Evolutionary conservation across 2,797 vertebrate species (phyloP).

Genomic region (Mormyrus hasselquistii): DNA sequence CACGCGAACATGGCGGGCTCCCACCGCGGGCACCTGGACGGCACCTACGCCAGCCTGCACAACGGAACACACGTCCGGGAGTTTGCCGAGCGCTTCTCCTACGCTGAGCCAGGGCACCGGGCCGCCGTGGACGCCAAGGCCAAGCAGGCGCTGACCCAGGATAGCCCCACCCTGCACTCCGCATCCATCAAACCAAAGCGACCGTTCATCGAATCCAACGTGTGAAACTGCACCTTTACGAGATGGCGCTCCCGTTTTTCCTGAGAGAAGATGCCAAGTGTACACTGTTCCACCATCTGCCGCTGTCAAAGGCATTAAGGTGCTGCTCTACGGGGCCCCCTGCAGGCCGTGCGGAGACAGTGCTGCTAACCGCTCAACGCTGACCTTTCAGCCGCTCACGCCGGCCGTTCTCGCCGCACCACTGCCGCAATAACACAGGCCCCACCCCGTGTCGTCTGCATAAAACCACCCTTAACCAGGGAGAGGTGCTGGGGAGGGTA

Average conservation of each 20-base stretch:
- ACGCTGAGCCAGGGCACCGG: slow-evolving; percentile 51
- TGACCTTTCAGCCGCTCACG: not conserved
- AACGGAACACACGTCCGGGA: slow-evolving; percentile 65
- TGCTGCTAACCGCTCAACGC: not conserved
- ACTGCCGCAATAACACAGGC: not conserved
- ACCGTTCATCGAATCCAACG: slow-evolving; percentile 94
- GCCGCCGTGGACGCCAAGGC: slow-evolving; percentile 61
- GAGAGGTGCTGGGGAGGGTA: not conserved
- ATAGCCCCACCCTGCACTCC: slow-evolving; percentile 69
- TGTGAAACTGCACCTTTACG: slow-evolving; percentile 50
- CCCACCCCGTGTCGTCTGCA: not conserved
- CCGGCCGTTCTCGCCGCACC: not conserved
- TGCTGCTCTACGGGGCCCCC: not conserved
- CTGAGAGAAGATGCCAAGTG: not conserved
- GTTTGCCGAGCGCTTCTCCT: slow-evolving; percentile 58
- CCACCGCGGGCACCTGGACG: slow-evolving; percentile 40
- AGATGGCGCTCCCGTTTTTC: not conserved
- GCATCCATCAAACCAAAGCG: slow-evolving; percentile 86
- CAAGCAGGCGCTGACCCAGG: slow-evolving; percentile 62
- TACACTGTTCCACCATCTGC: not conserved
- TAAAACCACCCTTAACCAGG: not conserved
- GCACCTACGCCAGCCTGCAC: slow-evolving; percentile 42
- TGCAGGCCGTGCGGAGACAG: not conserved
- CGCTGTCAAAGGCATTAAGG: not conserved
- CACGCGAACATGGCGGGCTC: slow-evolving; percentile 52